Evolutionary conservation across 2,888 invertebrate genomes (phyloP).

Genomic region (Alloscopus bannaensis): DNA sequence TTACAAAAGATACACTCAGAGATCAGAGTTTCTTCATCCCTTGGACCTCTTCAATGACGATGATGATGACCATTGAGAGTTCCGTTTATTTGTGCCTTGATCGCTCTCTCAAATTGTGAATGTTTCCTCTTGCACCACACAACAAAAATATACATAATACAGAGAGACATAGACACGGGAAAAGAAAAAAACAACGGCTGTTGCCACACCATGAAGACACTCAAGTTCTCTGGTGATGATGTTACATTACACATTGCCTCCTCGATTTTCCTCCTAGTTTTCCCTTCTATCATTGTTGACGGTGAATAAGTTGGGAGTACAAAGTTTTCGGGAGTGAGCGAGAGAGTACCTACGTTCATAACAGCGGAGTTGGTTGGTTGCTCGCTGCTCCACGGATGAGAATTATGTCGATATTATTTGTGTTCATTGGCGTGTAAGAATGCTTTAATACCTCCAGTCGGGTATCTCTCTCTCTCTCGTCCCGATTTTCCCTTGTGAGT

Average conservation of each 20-base stretch:
- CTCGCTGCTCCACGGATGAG: conserved; percentile 70
- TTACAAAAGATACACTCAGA: conserved; percentile 22
- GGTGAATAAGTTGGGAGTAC: conserved; percentile 39
- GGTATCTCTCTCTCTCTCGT: conserved; percentile 36
- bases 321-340: conserved; percentile 23
- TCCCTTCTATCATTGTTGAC: conserved; percentile 38
- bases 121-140: conserved; percentile 42
- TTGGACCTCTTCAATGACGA: conserved; percentile 22
- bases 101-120: conserved; percentile 29
- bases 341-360: no score
- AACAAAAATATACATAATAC: no score
- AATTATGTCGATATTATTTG: conserved; percentile 74
- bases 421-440: conserved; percentile 74
- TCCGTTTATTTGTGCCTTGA: conserved; percentile 59
- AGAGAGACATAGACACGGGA: no score
- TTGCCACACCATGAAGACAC: conserved; percentile 8
- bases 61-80: conserved; percentile 48
- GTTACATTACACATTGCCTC: conserved; percentile 43
- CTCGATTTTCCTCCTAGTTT: conserved; percentile 27
- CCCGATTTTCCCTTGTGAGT: conserved; percentile 29
- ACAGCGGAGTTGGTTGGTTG: conserved; percentile 54
- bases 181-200: conserved; percentile 58
- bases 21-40: conserved; percentile 57
- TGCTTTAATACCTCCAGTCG: conserved; percentile 73
- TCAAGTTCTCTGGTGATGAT: conserved; percentile 16